Base-by-base conservation (phyloP, 2,797 vertebrate genomes). In the Corythornis leucogaster region DNA sequence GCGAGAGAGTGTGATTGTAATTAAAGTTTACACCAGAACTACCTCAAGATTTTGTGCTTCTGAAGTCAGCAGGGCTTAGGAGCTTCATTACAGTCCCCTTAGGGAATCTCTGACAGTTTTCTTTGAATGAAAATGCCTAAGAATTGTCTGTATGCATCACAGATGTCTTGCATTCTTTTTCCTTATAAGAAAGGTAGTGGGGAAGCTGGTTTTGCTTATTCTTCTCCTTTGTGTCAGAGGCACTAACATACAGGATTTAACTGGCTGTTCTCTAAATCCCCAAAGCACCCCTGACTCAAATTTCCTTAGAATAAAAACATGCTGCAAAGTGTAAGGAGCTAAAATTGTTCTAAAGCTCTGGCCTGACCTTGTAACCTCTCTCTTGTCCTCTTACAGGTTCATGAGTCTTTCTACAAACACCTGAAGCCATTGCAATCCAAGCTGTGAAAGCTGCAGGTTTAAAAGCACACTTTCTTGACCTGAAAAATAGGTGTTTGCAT, bases 351-450 rank as follows among this genome's bases (percentile, higher is more conserved):
- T 35, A 31, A 70, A 88, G 20, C 40, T 69, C 16, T 59, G 38
- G 43, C 35, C 69, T 89, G n/a, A 69, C 48, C 25, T 55, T 80
- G 46, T 94, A 35, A 69, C 77, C 16, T 8, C 14, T 80, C 11
- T 58, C 68, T 71, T 93, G 21, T 77, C 38, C 46, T 82, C 78
- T 57, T 68, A 18, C 94, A 99, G 99, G 99, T 99, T 70, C 99
- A 99, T 2, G 98, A 98, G 50, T 99, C 99, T 54, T 99, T 98
- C 96, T 89, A 99, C 96, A 99, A 99, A 94, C 98, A 99, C 95
- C 97, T 99, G 97, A 99, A 99, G 94, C 98, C 98, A 0, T 96
- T 99, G 95, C 98, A 98, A 89, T 97, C 99, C 95, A 99, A 99
- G 95, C 98, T 99, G 97, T 99, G 98, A 99, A 89, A 14, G 35